phyloP scores from a whole-genome alignment of 2,888 invertebrate genomes.

The Aethes cnicana region DNA sequence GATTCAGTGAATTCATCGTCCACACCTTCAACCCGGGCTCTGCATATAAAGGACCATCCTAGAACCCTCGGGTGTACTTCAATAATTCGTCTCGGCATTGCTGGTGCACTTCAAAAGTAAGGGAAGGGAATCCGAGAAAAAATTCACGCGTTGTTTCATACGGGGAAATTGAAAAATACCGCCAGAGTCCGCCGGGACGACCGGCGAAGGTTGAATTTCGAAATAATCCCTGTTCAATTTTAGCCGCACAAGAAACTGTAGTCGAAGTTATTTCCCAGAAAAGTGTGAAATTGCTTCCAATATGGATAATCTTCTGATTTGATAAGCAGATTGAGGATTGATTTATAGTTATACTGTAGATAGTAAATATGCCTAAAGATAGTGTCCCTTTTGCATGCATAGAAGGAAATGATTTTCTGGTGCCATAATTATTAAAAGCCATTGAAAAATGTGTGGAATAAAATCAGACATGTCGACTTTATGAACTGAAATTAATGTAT shows the following conservation, averaged over 20 bases:
- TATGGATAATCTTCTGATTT: conserved; percentile 14
- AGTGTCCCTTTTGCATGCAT: too few relatives aligned
- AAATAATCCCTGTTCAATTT: conserved; percentile 51
- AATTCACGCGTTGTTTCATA: conserved; percentile 66
- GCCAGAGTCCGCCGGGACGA: conserved; percentile 55
- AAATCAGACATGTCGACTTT: too few relatives aligned
- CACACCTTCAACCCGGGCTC: conserved; percentile 74
- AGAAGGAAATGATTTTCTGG: too few relatives aligned
- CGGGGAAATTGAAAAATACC: conserved; percentile 73
- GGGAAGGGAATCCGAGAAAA: conserved; percentile 58
- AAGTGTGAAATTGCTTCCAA: conserved; percentile 18
- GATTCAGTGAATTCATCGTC: conserved; percentile 79
- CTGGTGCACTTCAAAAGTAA: conserved; percentile 68
- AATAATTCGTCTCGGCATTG: conserved; percentile 74
- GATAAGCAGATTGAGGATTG: conserved; percentile 4
- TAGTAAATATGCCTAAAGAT: too few relatives aligned
- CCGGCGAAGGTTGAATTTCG: conserved; percentile 50
- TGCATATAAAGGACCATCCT: conserved; percentile 77
- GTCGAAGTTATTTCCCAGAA: conserved; percentile 32
- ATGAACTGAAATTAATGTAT: too few relatives aligned
- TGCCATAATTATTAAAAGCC: too few relatives aligned
- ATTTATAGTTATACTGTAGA: background rate
- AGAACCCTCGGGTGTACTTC: conserved; percentile 71
- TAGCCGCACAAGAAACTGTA: conserved; percentile 39
- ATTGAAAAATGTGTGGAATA: too few relatives aligned